Conservation (phyloP, 1,140 invertebrate genomes). For the Cydia splendana region DNA sequence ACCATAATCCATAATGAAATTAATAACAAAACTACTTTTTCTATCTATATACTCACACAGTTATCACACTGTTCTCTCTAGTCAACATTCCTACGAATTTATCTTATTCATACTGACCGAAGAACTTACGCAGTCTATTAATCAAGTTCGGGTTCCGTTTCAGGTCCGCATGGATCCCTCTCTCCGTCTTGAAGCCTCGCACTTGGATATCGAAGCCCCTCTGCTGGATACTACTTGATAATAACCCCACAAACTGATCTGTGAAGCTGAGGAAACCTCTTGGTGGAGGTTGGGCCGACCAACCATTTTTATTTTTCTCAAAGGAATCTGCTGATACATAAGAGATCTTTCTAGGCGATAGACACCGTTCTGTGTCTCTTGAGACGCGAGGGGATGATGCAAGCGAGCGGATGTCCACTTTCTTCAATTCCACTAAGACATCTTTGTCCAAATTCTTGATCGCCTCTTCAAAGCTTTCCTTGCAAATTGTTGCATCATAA, state of each 20-base stretch:
- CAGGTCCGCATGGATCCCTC: conserved; percentile 84
- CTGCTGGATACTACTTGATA: conserved; percentile 50
- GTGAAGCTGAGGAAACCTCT: conserved; percentile 51
- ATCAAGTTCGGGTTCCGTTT: conserved; percentile 85
- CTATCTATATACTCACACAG: background rate
- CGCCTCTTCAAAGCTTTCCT: conserved; percentile 67
- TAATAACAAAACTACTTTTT: background rate
- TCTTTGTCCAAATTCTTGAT: conserved; percentile 72
- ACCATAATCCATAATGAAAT: background rate
- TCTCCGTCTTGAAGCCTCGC: conserved; percentile 88
- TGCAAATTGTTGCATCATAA: conserved; percentile 63
- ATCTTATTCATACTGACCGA: conserved; percentile 70
- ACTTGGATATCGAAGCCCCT: conserved; percentile 79
- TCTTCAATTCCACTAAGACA: conserved; percentile 68
- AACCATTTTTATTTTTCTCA: conserved; percentile 72
- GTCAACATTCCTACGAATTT: background rate
- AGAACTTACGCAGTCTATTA: conserved; percentile 80
- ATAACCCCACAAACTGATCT: conserved; percentile 63
- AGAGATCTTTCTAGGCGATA: conserved; percentile 64
- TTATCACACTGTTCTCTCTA: conserved; percentile 12
- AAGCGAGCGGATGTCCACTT: conserved; percentile 57
- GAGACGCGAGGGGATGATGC: conserved; percentile 44
- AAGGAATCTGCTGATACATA: conserved; percentile 68
- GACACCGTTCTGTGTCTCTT: conserved; percentile 41
- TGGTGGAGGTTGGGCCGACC: conserved; percentile 35